phyloP scores from a whole-genome alignment of 2,888 invertebrate species.

The Megaustenia siamemsis region DNA sequence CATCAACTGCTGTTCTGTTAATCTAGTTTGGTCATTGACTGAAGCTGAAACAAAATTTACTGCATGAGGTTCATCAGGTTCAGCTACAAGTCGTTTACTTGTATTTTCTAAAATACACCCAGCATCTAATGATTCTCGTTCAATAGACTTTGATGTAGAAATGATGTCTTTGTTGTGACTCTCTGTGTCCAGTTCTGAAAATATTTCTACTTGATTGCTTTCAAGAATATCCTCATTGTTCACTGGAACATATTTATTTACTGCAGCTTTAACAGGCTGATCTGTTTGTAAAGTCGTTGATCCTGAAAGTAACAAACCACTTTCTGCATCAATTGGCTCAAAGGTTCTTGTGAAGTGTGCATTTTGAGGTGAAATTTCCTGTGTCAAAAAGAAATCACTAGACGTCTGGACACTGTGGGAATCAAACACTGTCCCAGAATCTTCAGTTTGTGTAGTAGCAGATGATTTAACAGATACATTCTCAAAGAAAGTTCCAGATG shows the following conservation, averaged over 20 bases:
- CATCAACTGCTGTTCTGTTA: neutral
- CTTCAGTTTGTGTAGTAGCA: slow-evolving; percentile 25
- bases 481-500: neutral
- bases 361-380: neutral
- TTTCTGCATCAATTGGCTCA: neutral
- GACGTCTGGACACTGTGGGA: slow-evolving; percentile 27
- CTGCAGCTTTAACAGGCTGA: neutral
- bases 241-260: neutral
- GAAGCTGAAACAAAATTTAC: neutral
- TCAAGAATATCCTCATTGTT: neutral
- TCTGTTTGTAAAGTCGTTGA: neutral
- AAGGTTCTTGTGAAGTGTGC: neutral
- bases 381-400: neutral
- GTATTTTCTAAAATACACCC: neutral
- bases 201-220: neutral
- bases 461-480: neutral
- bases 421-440: neutral
- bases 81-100: neutral
- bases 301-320: neutral
- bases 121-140: neutral
- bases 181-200: neutral
- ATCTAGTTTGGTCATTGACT: neutral
- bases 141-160: neutral
- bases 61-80: neutral
- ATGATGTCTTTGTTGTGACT: neutral